phyloP scores from a whole-genome alignment of 2,888 invertebrate genomes.

The Melinaea menophilus region DNA sequence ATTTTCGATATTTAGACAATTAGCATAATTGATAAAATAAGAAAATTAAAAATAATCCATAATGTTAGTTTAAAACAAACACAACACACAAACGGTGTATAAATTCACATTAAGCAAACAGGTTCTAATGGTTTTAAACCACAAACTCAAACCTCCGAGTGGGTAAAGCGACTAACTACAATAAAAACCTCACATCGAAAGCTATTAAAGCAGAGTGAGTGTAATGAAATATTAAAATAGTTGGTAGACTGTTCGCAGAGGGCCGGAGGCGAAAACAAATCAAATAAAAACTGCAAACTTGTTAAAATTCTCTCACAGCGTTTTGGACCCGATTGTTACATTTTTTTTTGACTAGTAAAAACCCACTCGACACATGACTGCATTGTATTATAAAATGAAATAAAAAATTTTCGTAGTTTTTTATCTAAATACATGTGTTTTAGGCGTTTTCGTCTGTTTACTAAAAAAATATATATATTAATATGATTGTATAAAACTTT shows the following conservation, averaged over 20 bases:
- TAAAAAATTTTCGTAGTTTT: slow-evolving; percentile 7
- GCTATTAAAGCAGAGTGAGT: slow-evolving; percentile 52
- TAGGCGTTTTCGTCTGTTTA: background rate
- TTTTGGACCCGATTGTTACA: slow-evolving; percentile 34
- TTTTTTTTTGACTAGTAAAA: slow-evolving; percentile 29
- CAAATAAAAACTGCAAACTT: slow-evolving; percentile 46
- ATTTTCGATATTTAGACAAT: too few relatives aligned
- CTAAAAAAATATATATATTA: background rate
- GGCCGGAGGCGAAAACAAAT: slow-evolving; percentile 45
- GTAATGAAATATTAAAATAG: slow-evolving; percentile 60
- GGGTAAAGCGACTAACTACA: slow-evolving; percentile 43
- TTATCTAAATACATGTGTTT: background rate
- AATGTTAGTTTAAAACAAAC: slow-evolving; percentile 8
- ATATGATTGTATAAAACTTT: too few relatives aligned
- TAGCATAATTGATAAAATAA: background rate
- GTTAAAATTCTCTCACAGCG: slow-evolving; percentile 44
- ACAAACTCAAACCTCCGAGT: slow-evolving; percentile 39
- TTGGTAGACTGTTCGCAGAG: slow-evolving; percentile 37
- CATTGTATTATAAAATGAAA: slow-evolving; percentile 17
- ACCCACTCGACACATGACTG: slow-evolving; percentile 28
- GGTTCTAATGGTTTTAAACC: slow-evolving; percentile 33
- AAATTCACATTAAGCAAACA: slow-evolving; percentile 30
- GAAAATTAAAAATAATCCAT: background rate
- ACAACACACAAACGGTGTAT: slow-evolving; percentile 13
- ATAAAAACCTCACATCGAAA: slow-evolving; percentile 51